phyloP scores from a whole-genome alignment of 2,888 invertebrate genomes.

The Oscheius myriophilus region DNA sequence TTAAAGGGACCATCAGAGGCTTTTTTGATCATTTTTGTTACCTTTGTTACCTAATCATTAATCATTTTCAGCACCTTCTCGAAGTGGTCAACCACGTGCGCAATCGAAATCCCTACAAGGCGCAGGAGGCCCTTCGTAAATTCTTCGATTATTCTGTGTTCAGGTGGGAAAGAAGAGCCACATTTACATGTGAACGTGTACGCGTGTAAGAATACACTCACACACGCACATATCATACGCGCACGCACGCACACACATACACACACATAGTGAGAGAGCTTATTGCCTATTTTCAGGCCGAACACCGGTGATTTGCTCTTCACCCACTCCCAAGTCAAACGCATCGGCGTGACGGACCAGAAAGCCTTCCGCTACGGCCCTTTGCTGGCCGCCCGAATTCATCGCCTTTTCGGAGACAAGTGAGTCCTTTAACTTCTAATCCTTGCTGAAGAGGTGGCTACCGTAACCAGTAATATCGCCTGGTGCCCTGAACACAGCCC shows the following conservation, averaged over 20 bases:
- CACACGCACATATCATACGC: too few species aligned
- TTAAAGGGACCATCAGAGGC: too few species aligned
- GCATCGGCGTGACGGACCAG: constrained; percentile 28
- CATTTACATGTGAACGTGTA: too few species aligned
- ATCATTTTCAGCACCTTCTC: constrained; percentile 36
- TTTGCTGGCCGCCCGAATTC: constrained; percentile 37
- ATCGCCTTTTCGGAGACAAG: constrained; percentile 40
- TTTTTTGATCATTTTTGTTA: too few species aligned
- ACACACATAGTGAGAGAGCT: neutral
- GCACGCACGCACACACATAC: too few species aligned
- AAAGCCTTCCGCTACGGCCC: constrained; percentile 40
- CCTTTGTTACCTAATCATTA: too few species aligned
- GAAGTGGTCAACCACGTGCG: constrained; percentile 30
- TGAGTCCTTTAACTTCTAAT: constrained; percentile 16
- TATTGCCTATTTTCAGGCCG: constrained; percentile 11
- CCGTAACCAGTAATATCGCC: too few species aligned
- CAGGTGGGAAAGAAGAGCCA: constrained; percentile 26
- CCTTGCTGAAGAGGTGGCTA: too few species aligned
- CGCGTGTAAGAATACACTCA: too few species aligned
- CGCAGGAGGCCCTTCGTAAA: constrained; percentile 32
- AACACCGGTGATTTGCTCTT: constrained; percentile 13
- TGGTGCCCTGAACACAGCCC: too few species aligned
- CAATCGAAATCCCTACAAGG: constrained; percentile 25
- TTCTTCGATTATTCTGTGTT: constrained; percentile 45
- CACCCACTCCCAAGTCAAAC: neutral